Evolutionary conservation across 2,888 invertebrate genomes (phyloP).

Genomic region (Tinea semifulvella): DNA sequence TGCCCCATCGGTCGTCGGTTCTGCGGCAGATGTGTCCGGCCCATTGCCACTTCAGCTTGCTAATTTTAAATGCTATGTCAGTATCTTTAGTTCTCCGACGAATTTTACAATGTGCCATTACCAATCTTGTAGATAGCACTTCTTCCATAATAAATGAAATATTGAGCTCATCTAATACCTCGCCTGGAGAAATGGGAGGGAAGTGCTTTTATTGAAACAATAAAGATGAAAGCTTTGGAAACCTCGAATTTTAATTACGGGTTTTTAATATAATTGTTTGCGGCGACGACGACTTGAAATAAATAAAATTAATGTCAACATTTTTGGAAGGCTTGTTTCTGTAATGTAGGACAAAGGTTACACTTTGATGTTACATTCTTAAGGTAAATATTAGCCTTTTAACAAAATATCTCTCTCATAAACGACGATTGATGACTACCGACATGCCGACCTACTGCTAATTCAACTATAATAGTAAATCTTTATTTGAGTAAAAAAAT

Average conservation of each 20-base stretch:
- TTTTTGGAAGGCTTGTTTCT: background rate
- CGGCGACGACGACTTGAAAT: background rate
- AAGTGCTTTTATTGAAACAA: slow-evolving; percentile 6
- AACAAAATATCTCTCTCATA: background rate
- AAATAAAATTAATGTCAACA: background rate
- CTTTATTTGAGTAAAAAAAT: too few species aligned
- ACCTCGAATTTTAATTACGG: background rate
- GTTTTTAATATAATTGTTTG: slow-evolving; percentile 6
- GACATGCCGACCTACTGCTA: too few species aligned
- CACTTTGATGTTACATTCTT: background rate
- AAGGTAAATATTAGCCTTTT: too few species aligned
- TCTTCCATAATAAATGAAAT: background rate
- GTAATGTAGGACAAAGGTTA: background rate
- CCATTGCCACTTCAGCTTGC: too few species aligned
- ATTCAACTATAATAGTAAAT: too few species aligned
- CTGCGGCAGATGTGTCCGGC: too few species aligned
- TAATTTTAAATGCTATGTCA: too few species aligned
- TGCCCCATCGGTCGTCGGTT: too few species aligned
- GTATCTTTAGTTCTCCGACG: too few species aligned
- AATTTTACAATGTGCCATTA: too few species aligned
- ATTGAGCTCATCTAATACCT: background rate
- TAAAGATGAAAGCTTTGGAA: slow-evolving; percentile 3
- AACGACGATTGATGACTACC: too few species aligned
- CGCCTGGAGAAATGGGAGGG: background rate
- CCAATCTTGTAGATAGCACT: too few species aligned